These are phyloP conservation scores for Formica aserva DNA, from an alignment of 2,888 invertebrate species.

Conservation along the genomic window DNA sequence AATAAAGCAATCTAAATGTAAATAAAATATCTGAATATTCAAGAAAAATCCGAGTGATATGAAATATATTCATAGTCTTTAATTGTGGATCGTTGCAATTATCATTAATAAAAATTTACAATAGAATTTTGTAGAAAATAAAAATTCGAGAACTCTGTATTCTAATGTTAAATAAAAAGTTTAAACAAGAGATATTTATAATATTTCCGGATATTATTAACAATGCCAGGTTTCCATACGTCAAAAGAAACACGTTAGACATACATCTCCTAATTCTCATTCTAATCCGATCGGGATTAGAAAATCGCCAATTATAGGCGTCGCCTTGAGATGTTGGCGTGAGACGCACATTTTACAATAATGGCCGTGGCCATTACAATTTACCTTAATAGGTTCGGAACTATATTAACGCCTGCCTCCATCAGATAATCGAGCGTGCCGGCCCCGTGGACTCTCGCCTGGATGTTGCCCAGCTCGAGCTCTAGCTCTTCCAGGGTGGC, in stretches of 20 bases:
- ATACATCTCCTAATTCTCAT: slow-evolving; percentile 3
- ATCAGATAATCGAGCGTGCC: slow-evolving; percentile 94
- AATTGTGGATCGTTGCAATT: not conserved
- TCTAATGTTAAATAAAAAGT: not conserved
- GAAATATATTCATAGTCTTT: not conserved
- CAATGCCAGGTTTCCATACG: not conserved
- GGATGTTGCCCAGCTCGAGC: slow-evolving; percentile 94
- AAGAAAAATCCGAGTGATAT: not conserved
- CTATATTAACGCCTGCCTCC: slow-evolving; percentile 92
- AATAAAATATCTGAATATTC: not conserved
- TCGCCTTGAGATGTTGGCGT: slow-evolving; percentile 26
- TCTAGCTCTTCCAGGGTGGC: slow-evolving; percentile 91
- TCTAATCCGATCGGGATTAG: not conserved
- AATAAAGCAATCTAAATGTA: not conserved
- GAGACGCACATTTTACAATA: slow-evolving; percentile 25
- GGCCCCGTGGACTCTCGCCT: slow-evolving; percentile 93
- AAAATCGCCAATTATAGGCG: slow-evolving; percentile 20
- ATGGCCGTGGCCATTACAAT: slow-evolving; percentile 14
- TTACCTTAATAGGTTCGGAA: slow-evolving; percentile 93
- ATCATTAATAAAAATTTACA: not conserved
- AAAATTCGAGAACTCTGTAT: not conserved
- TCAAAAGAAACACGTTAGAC: not conserved
- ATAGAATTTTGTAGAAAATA: not conserved
- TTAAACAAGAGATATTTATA: not conserved
- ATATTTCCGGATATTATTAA: not conserved